Evolutionary conservation across 2,888 invertebrate genomes (phyloP).

Genomic region (Cetonia aurata): DNA sequence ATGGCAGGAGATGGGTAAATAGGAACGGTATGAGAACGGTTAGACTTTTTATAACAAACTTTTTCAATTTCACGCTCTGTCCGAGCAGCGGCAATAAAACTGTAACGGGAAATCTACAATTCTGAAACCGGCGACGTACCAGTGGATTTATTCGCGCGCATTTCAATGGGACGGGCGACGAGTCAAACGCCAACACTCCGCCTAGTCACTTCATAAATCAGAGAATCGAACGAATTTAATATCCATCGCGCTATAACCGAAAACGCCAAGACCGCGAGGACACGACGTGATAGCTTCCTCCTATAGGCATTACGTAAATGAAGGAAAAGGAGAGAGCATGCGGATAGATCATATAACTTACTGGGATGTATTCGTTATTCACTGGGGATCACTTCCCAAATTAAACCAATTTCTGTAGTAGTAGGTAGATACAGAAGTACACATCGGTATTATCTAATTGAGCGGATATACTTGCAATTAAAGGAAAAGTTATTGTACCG

Average conservation of each 20-base stretch:
- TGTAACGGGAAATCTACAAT: constrained; percentile 64
- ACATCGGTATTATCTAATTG: no score
- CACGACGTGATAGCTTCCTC: constrained; percentile 50
- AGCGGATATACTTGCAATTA: no score
- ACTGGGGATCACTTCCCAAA: neutral
- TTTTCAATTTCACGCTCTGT: constrained; percentile 66
- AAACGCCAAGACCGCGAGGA: constrained; percentile 12
- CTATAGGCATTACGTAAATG: constrained; percentile 46
- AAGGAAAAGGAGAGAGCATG: neutral
- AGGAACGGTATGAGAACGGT: constrained; percentile 47
- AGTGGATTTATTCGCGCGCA: constrained; percentile 61
- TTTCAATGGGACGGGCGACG: constrained; percentile 56
- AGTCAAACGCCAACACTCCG: constrained; percentile 56
- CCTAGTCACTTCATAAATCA: constrained; percentile 52
- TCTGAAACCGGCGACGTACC: constrained; percentile 55
- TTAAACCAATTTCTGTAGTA: neutral
- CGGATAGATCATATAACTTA: neutral
- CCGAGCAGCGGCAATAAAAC: constrained; percentile 63
- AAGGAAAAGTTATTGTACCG: no score
- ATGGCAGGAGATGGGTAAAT: neutral
- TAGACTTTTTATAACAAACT: constrained; percentile 63
- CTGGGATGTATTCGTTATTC: neutral
- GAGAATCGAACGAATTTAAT: constrained; percentile 52
- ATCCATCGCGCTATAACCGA: constrained; percentile 42
- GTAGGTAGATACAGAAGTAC: no score